Evolutionary conservation across 1,140 invertebrate species (phyloP), one percentile per base, ranked within the genome.

Genomic region (Orussus abietinus): DNA sequence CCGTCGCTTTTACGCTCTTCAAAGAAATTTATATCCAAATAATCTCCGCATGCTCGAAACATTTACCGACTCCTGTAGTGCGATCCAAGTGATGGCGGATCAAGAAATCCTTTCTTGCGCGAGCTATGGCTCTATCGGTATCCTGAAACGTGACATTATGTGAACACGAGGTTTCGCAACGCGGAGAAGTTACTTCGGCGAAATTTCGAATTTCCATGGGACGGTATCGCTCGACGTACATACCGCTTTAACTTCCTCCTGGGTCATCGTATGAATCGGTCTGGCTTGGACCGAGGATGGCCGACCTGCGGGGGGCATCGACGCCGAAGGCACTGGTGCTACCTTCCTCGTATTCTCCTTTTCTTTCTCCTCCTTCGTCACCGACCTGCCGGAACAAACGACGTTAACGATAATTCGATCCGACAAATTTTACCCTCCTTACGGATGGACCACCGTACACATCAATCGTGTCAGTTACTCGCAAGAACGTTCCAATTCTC

Each of bases 281-380:
- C 68, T 65, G 6, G 65, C 62, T 40, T 69, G 69, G 29, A 67
- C 69, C 26, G 69, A 69, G 2, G 69, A 72, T 12, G 71, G 69
- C 41, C 66, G 53, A 26, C 69, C 69, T 3, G 71, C 69, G 4
- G 69, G 60, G 29, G 58, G 61, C 47, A 64, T 59, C 15, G 51
- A 45, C 5, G 54, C 47, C 19, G 50, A 35, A 56, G 67, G 51
- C 48, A 68, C 51, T 45, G 72, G 60, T 39, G 69, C 54, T 53
- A 74, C 47, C 63, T 88, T 88, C 51, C 84, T 86, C 55, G 85
- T 87, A 63, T 86, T 87, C 66, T 90, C 88, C 51, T 86, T 84
- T 40, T 90, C 88, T 62, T 91, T 91, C 59, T 91, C 88, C 61
- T 90, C 88, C 56, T 90, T 88, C 38, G 86, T 86, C 53, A 88